Evolutionary conservation across 2,113 vertebrate genomes (phyloP).

Genomic region (Dunckerocampus dactyliophorus): DNA sequence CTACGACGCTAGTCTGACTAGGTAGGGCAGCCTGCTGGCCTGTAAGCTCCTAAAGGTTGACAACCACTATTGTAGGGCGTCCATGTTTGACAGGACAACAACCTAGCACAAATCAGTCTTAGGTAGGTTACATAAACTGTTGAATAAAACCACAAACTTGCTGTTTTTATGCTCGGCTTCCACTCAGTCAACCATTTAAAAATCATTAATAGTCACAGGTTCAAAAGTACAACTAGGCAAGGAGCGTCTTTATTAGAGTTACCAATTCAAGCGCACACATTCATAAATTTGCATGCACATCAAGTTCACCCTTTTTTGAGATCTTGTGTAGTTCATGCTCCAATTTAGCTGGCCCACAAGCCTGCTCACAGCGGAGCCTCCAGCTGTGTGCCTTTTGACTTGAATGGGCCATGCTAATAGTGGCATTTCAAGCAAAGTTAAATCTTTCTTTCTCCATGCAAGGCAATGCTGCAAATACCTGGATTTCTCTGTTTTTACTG

Average conservation of each 20-base stretch:
- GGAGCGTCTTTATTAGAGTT: background rate
- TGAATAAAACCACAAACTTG: background rate
- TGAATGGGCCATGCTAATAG: slow-evolving; percentile 36
- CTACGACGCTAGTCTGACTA: too few relatives aligned
- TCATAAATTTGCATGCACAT: background rate
- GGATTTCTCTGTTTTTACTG: background rate
- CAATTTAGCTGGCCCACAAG: slow-evolving; percentile 37
- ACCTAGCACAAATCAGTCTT: too few relatives aligned
- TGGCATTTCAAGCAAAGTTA: slow-evolving; percentile 35
- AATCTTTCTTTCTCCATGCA: slow-evolving; percentile 17
- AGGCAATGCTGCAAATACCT: slow-evolving; percentile 5
- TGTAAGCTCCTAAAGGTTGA: too few relatives aligned
- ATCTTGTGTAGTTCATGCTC: slow-evolving; percentile 34
- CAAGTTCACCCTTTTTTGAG: slow-evolving; percentile 21
- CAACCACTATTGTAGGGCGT: too few relatives aligned
- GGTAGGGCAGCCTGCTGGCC: too few relatives aligned
- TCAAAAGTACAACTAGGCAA: background rate
- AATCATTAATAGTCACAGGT: background rate
- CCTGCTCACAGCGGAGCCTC: slow-evolving; percentile 45
- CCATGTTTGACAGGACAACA: too few relatives aligned
- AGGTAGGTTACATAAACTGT: too few relatives aligned
- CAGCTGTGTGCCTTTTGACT: slow-evolving; percentile 50
- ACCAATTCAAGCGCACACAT: background rate
- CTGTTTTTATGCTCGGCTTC: background rate
- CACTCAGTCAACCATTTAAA: background rate